Conservation (phyloP, 2,113 vertebrate genomes). For the Serilophus lunatus region DNA sequence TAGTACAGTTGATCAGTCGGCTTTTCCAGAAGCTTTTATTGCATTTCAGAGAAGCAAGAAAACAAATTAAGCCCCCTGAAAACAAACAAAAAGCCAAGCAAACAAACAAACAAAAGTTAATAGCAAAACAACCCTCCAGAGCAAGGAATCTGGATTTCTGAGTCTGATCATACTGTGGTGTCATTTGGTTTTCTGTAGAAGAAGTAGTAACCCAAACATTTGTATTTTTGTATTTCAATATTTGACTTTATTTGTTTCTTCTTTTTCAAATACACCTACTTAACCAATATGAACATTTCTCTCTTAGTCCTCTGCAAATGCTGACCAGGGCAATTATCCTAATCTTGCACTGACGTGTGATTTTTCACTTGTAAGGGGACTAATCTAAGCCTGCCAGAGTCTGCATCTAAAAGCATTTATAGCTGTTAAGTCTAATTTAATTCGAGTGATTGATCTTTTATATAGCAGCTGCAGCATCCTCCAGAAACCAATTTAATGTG, state of each 20-base stretch:
- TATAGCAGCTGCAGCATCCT: constrained; percentile 5
- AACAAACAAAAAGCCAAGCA: background rate
- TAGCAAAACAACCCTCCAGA: background rate
- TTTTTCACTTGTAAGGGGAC: background rate
- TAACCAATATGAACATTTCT: background rate
- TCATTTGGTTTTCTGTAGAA: background rate
- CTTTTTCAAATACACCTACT: background rate
- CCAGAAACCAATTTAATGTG: background rate
- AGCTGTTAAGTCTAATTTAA: constrained; percentile 22
- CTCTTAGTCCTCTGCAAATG: background rate
- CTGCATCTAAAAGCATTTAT: background rate
- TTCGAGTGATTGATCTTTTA: background rate
- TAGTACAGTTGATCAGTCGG: background rate
- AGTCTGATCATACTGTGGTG: background rate
- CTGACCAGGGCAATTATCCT: background rate
- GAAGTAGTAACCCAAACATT: background rate
- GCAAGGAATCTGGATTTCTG: background rate
- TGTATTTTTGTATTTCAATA: background rate
- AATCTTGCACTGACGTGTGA: background rate
- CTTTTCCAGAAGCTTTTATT: background rate
- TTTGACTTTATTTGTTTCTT: background rate
- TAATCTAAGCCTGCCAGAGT: background rate
- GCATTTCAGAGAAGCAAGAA: background rate
- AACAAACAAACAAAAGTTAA: background rate
- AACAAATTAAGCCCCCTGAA: background rate